Conservation (phyloP, 2,888 invertebrate species). For the Polietes domitor region DNA sequence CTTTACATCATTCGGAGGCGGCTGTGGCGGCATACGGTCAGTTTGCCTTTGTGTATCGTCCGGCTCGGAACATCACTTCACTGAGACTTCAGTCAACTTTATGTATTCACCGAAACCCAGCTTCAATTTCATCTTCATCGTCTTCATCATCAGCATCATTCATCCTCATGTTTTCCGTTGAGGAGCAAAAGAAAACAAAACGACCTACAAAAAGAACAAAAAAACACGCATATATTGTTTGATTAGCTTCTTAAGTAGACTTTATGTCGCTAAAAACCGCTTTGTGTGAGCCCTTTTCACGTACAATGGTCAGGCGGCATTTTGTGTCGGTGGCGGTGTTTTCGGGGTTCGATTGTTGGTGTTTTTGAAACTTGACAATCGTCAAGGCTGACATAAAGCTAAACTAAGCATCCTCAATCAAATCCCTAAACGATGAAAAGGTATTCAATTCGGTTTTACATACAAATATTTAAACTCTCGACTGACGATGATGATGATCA, state of each 20-base stretch:
- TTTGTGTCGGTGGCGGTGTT: constrained; percentile 3
- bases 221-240: constrained; percentile 7
- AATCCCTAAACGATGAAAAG: constrained; percentile 19
- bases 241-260: constrained; percentile 66
- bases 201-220: constrained; percentile 46
- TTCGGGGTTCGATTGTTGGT: neutral
- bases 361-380: constrained; percentile 50
- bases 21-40: constrained; percentile 22
- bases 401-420: constrained; percentile 66
- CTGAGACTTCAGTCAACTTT: constrained; percentile 17
- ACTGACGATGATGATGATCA: neutral
- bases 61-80: constrained; percentile 1
- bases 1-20: neutral
- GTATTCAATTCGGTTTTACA: constrained; percentile 24
- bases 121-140: constrained; percentile 41
- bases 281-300: constrained; percentile 21
- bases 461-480: neutral
- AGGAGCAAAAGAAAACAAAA: constrained; percentile 48
- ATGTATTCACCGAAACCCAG: constrained; percentile 12
- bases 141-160: constrained; percentile 31
- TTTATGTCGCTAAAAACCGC: constrained; percentile 59
- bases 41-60: constrained; percentile 7
- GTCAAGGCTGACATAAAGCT: constrained; percentile 66
- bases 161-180: constrained; percentile 37
- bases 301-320: constrained; percentile 46